Conservation (phyloP, 2,113 vertebrate genomes). For the Rissa tridactyla region DNA sequence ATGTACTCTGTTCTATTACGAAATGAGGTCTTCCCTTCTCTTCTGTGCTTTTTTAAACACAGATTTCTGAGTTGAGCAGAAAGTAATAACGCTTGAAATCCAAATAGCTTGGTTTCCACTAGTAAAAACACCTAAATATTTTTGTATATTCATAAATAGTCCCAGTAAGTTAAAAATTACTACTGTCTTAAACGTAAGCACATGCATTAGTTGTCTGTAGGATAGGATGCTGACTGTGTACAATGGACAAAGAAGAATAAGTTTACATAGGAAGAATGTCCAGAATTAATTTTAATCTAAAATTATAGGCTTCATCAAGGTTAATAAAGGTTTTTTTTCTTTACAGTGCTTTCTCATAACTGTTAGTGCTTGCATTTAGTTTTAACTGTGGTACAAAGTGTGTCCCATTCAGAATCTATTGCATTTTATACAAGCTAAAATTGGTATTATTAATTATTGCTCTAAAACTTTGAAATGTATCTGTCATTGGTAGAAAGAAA, state of each 20-base stretch:
- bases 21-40: background rate
- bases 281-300: background rate
- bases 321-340: background rate
- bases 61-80: background rate
- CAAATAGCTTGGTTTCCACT: background rate
- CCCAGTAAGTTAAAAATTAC: background rate
- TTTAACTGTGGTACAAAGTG: background rate
- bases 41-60: background rate
- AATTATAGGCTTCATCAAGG: background rate
- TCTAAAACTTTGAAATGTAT: background rate
- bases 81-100: background rate
- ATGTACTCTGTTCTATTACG: background rate
- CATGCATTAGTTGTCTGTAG: background rate
- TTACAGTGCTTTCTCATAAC: background rate
- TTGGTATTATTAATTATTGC: background rate
- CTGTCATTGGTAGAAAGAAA: background rate
- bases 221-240: background rate
- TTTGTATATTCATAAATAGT: background rate
- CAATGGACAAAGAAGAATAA: background rate
- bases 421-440: background rate
- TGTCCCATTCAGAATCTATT: background rate
- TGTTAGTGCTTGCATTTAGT: background rate
- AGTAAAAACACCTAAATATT: background rate
- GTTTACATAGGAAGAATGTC: background rate
- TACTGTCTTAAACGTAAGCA: background rate